phyloP scores from a whole-genome alignment of 2,888 invertebrate genomes.

The Frankliniella intonsa region DNA sequence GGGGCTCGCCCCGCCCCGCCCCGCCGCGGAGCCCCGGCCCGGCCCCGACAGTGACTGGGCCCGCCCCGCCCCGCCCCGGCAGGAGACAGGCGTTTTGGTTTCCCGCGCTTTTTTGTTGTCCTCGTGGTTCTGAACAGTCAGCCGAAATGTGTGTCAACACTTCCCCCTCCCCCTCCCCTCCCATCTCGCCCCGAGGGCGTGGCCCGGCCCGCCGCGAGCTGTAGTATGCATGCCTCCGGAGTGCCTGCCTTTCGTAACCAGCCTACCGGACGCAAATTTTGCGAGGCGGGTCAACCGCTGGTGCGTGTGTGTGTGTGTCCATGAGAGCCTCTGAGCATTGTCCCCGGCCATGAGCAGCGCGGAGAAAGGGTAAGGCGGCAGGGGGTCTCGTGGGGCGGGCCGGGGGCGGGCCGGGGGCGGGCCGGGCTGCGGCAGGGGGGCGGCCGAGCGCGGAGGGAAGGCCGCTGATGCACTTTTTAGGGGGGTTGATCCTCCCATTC shows the following conservation, averaged over 20 bases:
- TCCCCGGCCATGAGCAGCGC: too few species aligned
- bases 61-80: background rate
- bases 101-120: background rate
- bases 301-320: too few species aligned
- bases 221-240: background rate
- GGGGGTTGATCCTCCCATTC: background rate
- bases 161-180: too few species aligned
- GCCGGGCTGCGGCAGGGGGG: background rate
- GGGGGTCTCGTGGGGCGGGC: background rate
- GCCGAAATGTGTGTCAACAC: background rate
- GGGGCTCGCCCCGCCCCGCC: too few species aligned
- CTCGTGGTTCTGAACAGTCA: background rate
- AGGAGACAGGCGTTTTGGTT: background rate
- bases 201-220: too few species aligned
- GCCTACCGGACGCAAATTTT: background rate
- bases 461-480: constrained; percentile 7
- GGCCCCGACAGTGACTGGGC: too few species aligned
- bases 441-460: background rate
- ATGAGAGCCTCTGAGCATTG: too few species aligned
- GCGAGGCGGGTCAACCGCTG: background rate
- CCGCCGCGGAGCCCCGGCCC: too few species aligned
- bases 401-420: background rate
- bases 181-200: too few species aligned
- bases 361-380: background rate
- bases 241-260: background rate